Base-by-base conservation (phyloP, 2,888 invertebrate species). In the Ormyrus pomaceus region DNA sequence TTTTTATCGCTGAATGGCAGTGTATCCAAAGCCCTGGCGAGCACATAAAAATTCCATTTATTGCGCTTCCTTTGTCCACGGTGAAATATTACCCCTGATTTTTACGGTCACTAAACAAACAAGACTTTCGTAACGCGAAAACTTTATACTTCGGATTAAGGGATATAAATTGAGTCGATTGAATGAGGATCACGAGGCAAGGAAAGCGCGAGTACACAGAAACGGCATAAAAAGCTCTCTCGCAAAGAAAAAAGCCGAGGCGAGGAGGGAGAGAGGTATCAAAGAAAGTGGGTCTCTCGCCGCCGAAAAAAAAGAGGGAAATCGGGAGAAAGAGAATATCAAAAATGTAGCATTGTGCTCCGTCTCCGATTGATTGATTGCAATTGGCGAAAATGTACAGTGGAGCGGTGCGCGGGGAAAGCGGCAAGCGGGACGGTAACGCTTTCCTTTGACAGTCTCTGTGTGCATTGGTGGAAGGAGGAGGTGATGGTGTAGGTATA, bases 351-450 rank as follows among this genome's bases (percentile, higher is more conserved):
- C 11, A 74, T 70, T 75, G 70, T 71, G 48, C 69, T 77, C 50
- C 51, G 68, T 72, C 72, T 77, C 66, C 77, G 82, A 81, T 83
- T 85, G 84, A 85, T 84, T 83, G 85, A 85, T 84, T 83, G 82
- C 83, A 81, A 82, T 83, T 82, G 77, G 74, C 51, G 80, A 69
- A 73, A 83, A 83, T 80, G 80, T 82, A 79, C 77, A 19, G 46
- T 48, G 78, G 66, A 76, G 53, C 62, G 72, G 74, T 51, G 58
- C 62, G 69, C 7, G 53, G 11, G 55, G 51, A 13, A 53, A 8
- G n/a, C 45, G 2, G 9, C 46, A n/a, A n/a, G 51, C 59, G 13
- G 62, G 51, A 50, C 53, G 74, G 50, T 48, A 58, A 19, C 59
- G 65, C 68, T 72, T 77, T 76, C 65, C 69, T 73, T 81, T 77